These are phyloP conservation scores for Circaetus cinerascens DNA, from an alignment of 2,113 vertebrate genomes.

Conservation along the genomic window DNA sequence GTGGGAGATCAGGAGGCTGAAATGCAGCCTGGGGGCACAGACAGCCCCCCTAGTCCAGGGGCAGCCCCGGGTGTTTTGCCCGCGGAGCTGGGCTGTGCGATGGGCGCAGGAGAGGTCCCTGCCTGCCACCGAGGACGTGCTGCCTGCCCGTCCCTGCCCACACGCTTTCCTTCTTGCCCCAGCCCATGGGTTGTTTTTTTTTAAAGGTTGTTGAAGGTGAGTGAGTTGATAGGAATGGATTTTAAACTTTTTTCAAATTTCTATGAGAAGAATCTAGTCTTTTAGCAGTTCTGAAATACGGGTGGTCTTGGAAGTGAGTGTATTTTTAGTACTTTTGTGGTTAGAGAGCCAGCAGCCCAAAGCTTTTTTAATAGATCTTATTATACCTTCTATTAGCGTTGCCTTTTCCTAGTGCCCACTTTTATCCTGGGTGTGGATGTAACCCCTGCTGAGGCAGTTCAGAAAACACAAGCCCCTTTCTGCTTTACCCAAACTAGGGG, in stretches of 20 bases:
- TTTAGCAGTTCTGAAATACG: background rate
- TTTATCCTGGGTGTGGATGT: background rate
- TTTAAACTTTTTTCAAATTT: slow-evolving; percentile 32
- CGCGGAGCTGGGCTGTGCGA: background rate
- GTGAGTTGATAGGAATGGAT: background rate
- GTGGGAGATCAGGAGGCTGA: background rate
- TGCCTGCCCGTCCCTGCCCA: background rate
- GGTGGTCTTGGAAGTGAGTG: background rate
- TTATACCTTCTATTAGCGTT: background rate
- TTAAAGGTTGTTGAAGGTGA: background rate
- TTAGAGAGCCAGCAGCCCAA: background rate
- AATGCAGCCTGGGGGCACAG: background rate
- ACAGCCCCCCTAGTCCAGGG: background rate
- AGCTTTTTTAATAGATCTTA: background rate
- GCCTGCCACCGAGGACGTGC: background rate
- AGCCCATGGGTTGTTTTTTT: background rate
- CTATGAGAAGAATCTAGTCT: background rate
- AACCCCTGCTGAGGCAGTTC: background rate
- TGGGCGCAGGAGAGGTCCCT: background rate
- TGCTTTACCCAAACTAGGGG: background rate
- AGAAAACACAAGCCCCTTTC: background rate
- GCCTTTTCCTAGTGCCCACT: background rate
- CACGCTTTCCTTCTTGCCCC: background rate
- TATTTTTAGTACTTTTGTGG: background rate
- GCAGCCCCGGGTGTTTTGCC: rapidly evolving